phyloP scores from a whole-genome alignment of 2,113 vertebrate genomes.

The Fukomys damarensis region DNA sequence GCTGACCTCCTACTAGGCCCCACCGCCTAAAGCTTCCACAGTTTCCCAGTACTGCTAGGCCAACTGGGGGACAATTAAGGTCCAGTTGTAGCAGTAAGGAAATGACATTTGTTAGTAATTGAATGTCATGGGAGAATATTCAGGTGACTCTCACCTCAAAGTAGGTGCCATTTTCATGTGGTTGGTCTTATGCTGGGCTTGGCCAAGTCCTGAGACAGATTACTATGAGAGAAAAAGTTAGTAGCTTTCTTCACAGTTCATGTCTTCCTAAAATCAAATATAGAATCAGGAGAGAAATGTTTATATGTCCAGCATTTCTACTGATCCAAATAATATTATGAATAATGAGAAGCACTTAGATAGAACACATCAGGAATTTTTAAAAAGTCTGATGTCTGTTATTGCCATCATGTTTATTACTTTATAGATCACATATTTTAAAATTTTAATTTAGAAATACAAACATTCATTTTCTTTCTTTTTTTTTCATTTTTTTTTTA shows the following conservation, averaged over 20 bases:
- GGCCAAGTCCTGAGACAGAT: not conserved
- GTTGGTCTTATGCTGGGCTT: not conserved
- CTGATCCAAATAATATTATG: not conserved
- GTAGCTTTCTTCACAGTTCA: not conserved
- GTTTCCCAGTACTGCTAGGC: not conserved
- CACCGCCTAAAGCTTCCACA: not conserved
- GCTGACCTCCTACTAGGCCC: not conserved
- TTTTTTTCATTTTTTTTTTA: too few relatives aligned
- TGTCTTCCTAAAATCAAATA: not conserved
- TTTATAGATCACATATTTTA: slow-evolving; percentile 22
- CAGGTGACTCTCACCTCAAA: not conserved
- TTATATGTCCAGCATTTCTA: not conserved
- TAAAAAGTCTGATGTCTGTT: not conserved
- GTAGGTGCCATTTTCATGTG: not conserved
- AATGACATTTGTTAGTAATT: not conserved
- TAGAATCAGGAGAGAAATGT: not conserved
- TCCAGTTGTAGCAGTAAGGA: not conserved
- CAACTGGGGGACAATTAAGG: not conserved
- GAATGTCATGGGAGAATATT: not conserved
- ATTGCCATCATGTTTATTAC: slow-evolving; percentile 29
- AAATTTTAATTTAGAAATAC: slow-evolving; percentile 60
- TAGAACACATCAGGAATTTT: not conserved
- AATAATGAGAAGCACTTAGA: not conserved
- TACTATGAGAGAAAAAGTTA: not conserved
- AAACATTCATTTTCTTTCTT: too few relatives aligned